Evolutionary conservation across 2,113 vertebrate species (phyloP).

Genomic region (Onychostruthus taczanowskii): DNA sequence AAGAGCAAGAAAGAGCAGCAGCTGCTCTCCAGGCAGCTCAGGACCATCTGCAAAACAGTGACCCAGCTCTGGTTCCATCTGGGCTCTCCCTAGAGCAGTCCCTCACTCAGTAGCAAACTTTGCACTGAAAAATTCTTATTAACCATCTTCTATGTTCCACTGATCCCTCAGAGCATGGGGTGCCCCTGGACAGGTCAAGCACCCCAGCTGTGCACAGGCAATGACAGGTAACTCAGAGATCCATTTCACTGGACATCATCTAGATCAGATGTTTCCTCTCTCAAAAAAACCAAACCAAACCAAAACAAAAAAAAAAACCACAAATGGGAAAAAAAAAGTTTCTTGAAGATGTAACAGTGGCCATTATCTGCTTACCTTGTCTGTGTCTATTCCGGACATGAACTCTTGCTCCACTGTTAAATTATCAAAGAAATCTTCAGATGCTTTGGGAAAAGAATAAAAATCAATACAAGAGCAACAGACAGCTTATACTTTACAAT

Average conservation of each 20-base stretch:
- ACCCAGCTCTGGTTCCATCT: not conserved
- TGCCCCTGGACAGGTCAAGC: too few relatives aligned
- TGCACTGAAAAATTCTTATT: not conserved
- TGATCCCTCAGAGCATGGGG: not conserved
- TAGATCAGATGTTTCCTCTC: not conserved
- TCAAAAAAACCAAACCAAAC: not conserved
- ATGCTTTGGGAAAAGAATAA: conserved; percentile 78
- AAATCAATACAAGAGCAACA: not conserved
- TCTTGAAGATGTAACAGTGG: not conserved
- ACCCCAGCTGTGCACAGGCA: not conserved
- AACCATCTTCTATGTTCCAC: fast-evolving
- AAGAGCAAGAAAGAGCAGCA: not conserved
- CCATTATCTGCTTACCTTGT: conserved; percentile 83
- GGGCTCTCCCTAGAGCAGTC: not conserved
- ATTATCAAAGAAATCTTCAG: conserved; percentile 97
- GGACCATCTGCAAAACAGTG: not conserved
- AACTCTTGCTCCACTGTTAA: conserved; percentile 98
- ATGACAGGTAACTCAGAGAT: not conserved
- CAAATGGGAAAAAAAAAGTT: not conserved
- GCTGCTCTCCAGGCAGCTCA: not conserved
- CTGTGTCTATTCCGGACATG: conserved; percentile 97
- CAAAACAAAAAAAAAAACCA: not conserved
- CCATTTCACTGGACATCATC: not conserved
- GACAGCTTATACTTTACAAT: not conserved
- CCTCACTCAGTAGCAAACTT: not conserved